Evolutionary conservation across 2,797 vertebrate species (phyloP).

Genomic region (Hypotaenidia philippensis): DNA sequence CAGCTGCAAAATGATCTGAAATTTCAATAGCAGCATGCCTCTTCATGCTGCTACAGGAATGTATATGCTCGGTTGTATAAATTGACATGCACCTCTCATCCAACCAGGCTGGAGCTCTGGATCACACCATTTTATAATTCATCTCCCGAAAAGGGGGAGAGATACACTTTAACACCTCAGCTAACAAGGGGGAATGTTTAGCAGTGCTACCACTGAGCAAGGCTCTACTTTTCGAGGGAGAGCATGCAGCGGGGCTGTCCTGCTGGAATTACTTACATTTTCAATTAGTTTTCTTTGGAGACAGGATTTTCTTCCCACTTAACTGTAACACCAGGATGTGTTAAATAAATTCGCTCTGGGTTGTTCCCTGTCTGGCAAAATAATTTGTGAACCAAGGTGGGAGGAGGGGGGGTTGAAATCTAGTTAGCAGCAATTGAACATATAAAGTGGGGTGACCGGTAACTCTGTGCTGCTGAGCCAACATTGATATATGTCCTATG

Average conservation of each 20-base stretch:
- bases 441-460: constrained; percentile 40
- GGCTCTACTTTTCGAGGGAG: background rate
- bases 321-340: constrained; percentile 30
- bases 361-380: constrained; percentile 42
- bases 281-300: constrained; percentile 53
- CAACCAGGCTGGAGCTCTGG: constrained; percentile 55
- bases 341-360: constrained; percentile 64
- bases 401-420: background rate
- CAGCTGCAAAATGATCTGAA: constrained; percentile 72
- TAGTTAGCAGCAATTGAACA: constrained; percentile 49
- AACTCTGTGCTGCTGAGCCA: constrained; percentile 28
- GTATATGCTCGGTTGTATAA: background rate
- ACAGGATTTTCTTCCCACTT: constrained; percentile 61
- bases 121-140: constrained; percentile 57
- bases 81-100: constrained; percentile 40
- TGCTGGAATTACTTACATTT: constrained; percentile 53
- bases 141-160: constrained; percentile 29
- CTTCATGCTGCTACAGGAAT: constrained; percentile 60
- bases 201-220: background rate
- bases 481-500: constrained; percentile 41
- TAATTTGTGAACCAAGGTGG: constrained; percentile 39
- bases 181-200: background rate
- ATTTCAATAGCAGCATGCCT: constrained; percentile 71
- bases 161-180: background rate
- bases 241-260: background rate